Base-by-base conservation (phyloP, 2,113 vertebrate genomes). In the Limnothrissa miodon region DNA sequence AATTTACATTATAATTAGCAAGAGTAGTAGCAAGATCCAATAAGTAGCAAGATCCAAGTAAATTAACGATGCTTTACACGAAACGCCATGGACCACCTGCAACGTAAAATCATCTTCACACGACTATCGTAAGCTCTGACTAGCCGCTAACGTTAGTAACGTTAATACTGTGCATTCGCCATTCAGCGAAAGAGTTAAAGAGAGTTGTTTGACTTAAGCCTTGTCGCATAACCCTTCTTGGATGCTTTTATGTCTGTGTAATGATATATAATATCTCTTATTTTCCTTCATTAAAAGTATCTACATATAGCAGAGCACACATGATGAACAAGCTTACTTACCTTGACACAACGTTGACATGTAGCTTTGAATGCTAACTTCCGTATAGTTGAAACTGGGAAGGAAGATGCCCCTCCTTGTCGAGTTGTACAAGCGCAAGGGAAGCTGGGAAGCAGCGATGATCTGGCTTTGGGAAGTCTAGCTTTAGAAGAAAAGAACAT, bases 351-450 rank as follows among this genome's bases (percentile, higher is more conserved):
- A 56, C 66, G 66, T 36, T 74, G 33, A 36, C 66, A 33, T 33
- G 19, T 33, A 39, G 29, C 29, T 74, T n/a, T 36, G 66, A 13
- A 13, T 33, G 66, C 66, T 74, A 74, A 74, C 66, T 74, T 74
- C 66, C 66, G 66, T 74, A 29, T 36, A 74, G 66, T 74, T 74
- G 66, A 66, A 66, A 66, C n/a, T 66, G 59, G 33, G 66, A 74
- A 74, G 66, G 33, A 74, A 70, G 59, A 39, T 74, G 66, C 66
- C 29, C 66, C 66, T 74, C 66, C 66, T 74, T 33, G 66, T 70
- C 36, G 62, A 70, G 62, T 74, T 74, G 29, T 33, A 36, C 66
- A 74, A 39, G 29, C 66, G 66, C 66, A 74, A 29, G 66, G 66
- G 33, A 10, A 15, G 29, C 25, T 33, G 66, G 66, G 29, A 70